These are phyloP conservation scores for Anarsia innoxiella DNA, from an alignment of 2,888 invertebrate species.

Conservation along the genomic window DNA sequence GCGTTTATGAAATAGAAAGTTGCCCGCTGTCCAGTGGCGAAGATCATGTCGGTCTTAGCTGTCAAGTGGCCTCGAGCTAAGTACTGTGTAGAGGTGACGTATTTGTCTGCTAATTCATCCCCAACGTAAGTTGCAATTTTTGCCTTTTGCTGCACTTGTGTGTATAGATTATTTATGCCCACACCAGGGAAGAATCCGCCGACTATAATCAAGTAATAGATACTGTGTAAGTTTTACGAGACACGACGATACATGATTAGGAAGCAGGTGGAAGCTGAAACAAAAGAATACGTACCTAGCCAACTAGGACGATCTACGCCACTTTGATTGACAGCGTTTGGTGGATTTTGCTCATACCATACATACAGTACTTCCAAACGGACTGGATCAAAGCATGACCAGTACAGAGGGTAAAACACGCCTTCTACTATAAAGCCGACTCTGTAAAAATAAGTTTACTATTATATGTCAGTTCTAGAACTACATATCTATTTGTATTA, in stretches of 20 bases:
- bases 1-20: constrained; percentile 79
- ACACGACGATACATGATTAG: background rate
- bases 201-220: constrained; percentile 30
- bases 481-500: too few species aligned
- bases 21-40: constrained; percentile 71
- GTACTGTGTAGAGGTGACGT: constrained; percentile 57
- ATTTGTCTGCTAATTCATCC: constrained; percentile 47
- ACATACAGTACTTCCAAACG: constrained; percentile 70
- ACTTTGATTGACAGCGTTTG: constrained; percentile 61
- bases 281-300: constrained; percentile 35
- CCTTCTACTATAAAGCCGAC: constrained; percentile 67
- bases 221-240: too few species aligned
- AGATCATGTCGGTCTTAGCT: constrained; percentile 78
- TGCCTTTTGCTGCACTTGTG: constrained; percentile 47
- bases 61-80: constrained; percentile 77
- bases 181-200: constrained; percentile 66
- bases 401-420: constrained; percentile 61
- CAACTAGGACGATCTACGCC: constrained; percentile 65
- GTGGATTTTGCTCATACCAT: constrained; percentile 57
- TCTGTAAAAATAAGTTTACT: constrained; percentile 27
- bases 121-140: constrained; percentile 44
- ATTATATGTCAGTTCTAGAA: too few species aligned
- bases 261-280: background rate
- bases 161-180: constrained; percentile 49
- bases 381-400: constrained; percentile 71